A percentile compares a stretch with the other conserved stretches of the same genome.
phyloP scores from a whole-genome alignment of 1,140 invertebrate species.

The Dermatophagoides farinae region DNA sequence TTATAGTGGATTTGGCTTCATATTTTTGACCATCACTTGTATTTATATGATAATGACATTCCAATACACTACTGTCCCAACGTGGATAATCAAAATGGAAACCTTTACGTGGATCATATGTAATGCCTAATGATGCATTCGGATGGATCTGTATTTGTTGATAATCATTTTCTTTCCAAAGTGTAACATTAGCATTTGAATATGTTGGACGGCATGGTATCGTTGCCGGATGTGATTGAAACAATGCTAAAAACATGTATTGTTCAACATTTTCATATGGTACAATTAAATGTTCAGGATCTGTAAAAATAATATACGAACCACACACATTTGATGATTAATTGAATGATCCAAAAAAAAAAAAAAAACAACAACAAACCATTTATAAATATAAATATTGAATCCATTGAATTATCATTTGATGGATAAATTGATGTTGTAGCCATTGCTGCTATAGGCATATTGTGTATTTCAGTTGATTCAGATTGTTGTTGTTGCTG shows the following conservation, averaged over 20 bases:
- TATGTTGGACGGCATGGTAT: slow-evolving; percentile 18
- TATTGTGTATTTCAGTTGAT: not conserved
- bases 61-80: slow-evolving; percentile 1
- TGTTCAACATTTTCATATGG: slow-evolving; percentile 8
- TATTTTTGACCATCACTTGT: no score
- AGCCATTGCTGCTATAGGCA: not conserved
- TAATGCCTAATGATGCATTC: slow-evolving; percentile 3
- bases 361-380: no score
- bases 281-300: slow-evolving; percentile 14
- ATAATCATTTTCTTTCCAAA: slow-evolving; percentile 13
- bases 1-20: slow-evolving; percentile 7
- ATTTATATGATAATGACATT: no score
- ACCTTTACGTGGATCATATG: slow-evolving; percentile 16
- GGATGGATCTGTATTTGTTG: slow-evolving; percentile 6
- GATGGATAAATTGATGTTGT: not conserved
- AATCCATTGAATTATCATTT: no score
- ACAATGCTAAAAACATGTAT: slow-evolving; percentile 12
- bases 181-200: slow-evolving; percentile 14
- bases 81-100: slow-evolving; percentile 15
- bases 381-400: no score
- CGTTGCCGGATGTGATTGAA: slow-evolving; percentile 11
- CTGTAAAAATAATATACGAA: slow-evolving; percentile 18
- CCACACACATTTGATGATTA: not conserved
- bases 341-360: not conserved
- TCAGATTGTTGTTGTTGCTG: not conserved